Base-by-base conservation (phyloP, 2,888 invertebrate genomes). In the Drosophila neonasuta region DNA sequence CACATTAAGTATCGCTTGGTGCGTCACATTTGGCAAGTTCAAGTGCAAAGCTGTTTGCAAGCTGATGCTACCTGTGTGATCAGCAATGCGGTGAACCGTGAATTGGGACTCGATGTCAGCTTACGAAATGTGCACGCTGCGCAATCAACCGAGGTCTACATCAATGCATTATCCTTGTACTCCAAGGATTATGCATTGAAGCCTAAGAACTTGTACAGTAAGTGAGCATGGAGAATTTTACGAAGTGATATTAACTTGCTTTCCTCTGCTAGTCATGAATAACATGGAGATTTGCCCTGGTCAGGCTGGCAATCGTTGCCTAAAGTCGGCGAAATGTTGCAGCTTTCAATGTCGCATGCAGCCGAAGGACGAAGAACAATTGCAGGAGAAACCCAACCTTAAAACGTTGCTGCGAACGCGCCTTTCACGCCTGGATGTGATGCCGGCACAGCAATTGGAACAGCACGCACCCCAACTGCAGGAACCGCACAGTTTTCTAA, bases 111-210 rank as follows among this genome's bases (percentile, higher is more conserved):
- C 10, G 93, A 94, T 36, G 90, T 95, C 3, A 94, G 94, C 84
- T 91, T 95, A 0, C 94, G 94, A 80, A 96, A 96, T 90, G 91
- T 94, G 39, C 94, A 94, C 88, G 92, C 93, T 78, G 91, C 93
- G 11, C 94, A 94, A 80, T 93, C 84, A 67, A 82, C 89, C 1
- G 90, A 91, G 68, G 63, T 91, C 2, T 89, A 88, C 58, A 73
- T 91, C 1, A 89, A 89, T 72, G 80, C 89, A 2, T 57, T 91
- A 64, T 86, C 86, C 13, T 61, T 91, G 20, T 91, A 87, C 62
- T 91, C 90, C 58, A 82, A 87, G 20, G 83, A 88, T 24, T 91
- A 89, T 52, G 74, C 83, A 34, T 54, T 91, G 6, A 89, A 88
- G 68, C 45, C 74, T 0, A 68, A 88, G 1, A 87, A 87, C 63